A percentile compares a stretch with the other conserved stretches of the same genome.
phyloP scores from a whole-genome alignment of 2,797 vertebrate genomes.

The Pseudopleuronectes americanus region DNA sequence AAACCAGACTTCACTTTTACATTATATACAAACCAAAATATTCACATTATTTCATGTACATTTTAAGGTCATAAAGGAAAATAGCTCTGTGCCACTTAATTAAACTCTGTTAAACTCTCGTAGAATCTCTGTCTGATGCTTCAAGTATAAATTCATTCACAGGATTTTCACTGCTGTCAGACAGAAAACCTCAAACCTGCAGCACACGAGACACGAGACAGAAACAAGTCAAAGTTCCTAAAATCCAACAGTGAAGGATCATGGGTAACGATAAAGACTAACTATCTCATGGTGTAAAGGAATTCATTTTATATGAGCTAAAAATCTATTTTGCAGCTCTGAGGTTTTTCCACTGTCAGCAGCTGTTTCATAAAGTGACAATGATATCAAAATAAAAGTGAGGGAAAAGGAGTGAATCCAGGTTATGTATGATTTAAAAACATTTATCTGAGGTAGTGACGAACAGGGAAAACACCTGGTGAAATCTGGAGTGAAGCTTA shows the following conservation, averaged over 20 bases:
- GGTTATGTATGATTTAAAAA: slow-evolving; percentile 19
- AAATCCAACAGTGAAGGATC: too few species aligned
- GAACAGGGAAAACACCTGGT: slow-evolving; percentile 5
- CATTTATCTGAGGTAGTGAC: slow-evolving; percentile 59
- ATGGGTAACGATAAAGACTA: too few species aligned
- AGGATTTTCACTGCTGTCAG: slow-evolving; percentile 40
- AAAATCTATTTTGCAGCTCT: slow-evolving; percentile 2
- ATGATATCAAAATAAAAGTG: slow-evolving; percentile 35
- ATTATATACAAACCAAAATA: slow-evolving; percentile 43
- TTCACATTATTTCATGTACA: slow-evolving; percentile 56
- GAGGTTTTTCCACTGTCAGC: slow-evolving; percentile 41
- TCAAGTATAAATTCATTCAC: slow-evolving; percentile 62
- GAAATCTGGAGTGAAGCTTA: neutral
- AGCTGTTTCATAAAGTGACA: slow-evolving; percentile 58
- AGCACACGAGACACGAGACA: neutral
- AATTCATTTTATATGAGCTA: too few species aligned
- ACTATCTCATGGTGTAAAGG: too few species aligned
- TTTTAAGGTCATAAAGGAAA: slow-evolving; percentile 55
- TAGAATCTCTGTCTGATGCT: slow-evolving; percentile 35
- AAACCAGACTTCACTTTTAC: slow-evolving; percentile 14
- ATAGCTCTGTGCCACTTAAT: slow-evolving; percentile 48
- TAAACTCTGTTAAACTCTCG: slow-evolving; percentile 46
- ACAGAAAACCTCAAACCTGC: slow-evolving; percentile 10
- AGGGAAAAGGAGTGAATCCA: slow-evolving; percentile 21
- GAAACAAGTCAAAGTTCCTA: too few species aligned